Evolutionary conservation across 1,140 invertebrate genomes (phyloP).

Genomic region (Pseudomyrmex pallidus): DNA sequence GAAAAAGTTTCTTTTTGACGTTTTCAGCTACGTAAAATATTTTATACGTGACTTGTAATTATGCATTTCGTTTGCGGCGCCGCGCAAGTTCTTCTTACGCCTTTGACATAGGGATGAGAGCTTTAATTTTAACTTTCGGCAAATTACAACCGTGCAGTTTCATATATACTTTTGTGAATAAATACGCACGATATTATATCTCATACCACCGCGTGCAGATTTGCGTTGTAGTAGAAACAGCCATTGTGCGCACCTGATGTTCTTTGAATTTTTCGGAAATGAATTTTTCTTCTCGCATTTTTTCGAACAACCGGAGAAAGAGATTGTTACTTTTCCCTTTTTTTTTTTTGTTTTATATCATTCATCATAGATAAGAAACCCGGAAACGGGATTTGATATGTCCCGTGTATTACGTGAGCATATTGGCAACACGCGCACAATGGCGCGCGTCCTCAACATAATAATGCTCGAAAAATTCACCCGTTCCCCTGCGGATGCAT

Average conservation of each 20-base stretch:
- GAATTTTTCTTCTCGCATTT: neutral
- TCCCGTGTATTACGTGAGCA: too few species aligned
- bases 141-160: neutral
- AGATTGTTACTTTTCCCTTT: too few species aligned
- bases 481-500: slow-evolving; percentile 55
- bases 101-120: neutral
- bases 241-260: neutral
- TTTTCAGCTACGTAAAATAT: slow-evolving; percentile 28
- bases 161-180: slow-evolving; percentile 6
- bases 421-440: neutral
- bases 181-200: neutral
- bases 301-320: too few species aligned
- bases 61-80: neutral
- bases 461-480: slow-evolving; percentile 36
- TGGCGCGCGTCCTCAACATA: too few species aligned
- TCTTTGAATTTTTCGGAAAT: neutral
- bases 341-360: too few species aligned
- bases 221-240: neutral
- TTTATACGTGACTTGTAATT: slow-evolving; percentile 15
- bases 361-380: too few species aligned
- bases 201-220: neutral
- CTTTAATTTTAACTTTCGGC: slow-evolving; percentile 30
- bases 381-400: too few species aligned
- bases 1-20: slow-evolving; percentile 35
- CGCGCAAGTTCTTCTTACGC: slow-evolving; percentile 2